phyloP scores from a whole-genome alignment of 2,113 vertebrate species.

The Rana temporaria region DNA sequence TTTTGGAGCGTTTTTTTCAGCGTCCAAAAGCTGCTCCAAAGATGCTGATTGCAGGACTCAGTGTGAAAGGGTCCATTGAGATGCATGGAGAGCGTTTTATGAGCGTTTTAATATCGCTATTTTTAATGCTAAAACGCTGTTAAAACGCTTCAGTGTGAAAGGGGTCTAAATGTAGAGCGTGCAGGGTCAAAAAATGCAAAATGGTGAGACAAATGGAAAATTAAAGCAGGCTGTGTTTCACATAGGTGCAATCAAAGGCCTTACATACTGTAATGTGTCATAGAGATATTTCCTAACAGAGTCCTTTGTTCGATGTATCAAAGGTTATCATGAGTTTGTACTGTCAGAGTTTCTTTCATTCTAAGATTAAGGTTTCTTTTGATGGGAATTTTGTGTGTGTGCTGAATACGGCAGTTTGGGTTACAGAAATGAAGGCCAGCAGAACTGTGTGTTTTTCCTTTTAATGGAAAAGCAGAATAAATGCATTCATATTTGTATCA shows the following conservation, averaged over 20 bases:
- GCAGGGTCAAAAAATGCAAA: conserved; percentile 14
- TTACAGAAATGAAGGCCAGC: conserved; percentile 1
- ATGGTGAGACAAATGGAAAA: conserved; percentile 16
- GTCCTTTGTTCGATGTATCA: conserved; percentile 22
- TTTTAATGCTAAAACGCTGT: too few relatives aligned
- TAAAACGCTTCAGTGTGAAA: too few relatives aligned
- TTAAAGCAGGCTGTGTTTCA: conserved; percentile 3
- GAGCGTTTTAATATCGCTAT: too few relatives aligned
- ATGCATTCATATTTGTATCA: conserved; percentile 19
- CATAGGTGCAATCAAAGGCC: conserved; percentile 8
- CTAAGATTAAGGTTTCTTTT: conserved; percentile 30
- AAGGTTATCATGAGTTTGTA: conserved; percentile 33
- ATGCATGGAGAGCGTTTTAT: too few relatives aligned
- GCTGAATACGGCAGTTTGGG: conserved; percentile 19
- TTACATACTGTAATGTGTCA: conserved; percentile 3
- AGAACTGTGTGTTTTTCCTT: not conserved
- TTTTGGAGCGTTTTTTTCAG: too few relatives aligned
- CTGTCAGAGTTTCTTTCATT: conserved; percentile 3
- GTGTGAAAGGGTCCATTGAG: too few relatives aligned
- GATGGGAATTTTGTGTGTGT: conserved; percentile 18
- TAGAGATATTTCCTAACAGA: conserved; percentile 17
- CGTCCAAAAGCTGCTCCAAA: too few relatives aligned
- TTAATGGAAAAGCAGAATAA: conserved; percentile 13
- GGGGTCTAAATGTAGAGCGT: conserved; percentile 3
- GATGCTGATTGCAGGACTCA: too few relatives aligned